These are phyloP conservation scores for Corythaeola cristata DNA, from an alignment of 2,113 vertebrate genomes.

Conservation along the genomic window DNA sequence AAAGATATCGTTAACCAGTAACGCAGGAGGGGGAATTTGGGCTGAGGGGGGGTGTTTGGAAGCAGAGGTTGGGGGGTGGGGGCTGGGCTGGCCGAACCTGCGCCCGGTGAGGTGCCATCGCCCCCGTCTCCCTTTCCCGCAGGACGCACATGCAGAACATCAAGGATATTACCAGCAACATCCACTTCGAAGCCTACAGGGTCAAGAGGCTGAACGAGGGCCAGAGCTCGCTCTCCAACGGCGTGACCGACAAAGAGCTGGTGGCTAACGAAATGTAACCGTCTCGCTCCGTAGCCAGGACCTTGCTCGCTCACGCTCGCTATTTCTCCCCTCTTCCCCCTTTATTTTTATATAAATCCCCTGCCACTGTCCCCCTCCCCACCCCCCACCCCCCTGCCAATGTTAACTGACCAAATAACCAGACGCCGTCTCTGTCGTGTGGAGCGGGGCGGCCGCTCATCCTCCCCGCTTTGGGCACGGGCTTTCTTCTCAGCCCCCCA, in stretches of 20 bases:
- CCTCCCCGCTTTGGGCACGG: neutral
- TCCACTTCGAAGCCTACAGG: constrained; percentile 96
- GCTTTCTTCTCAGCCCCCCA: neutral
- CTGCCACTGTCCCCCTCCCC: neutral
- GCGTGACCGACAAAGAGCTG: constrained; percentile 80
- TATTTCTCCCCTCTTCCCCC: neutral
- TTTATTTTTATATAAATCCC: constrained; percentile 68
- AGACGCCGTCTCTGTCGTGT: neutral
- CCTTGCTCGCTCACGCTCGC: constrained; percentile 22
- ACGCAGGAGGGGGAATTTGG: neutral
- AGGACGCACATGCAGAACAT: constrained; percentile 99
- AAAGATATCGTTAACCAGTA: fast-evolving
- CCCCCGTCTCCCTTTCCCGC: neutral
- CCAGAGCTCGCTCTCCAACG: constrained; percentile 84
- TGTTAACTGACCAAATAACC: constrained; percentile 71
- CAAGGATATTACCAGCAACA: constrained; percentile 96
- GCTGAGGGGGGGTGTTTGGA: neutral
- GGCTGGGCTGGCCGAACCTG: neutral
- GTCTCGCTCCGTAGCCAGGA: neutral
- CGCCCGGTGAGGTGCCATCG: neutral
- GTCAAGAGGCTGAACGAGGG: constrained; percentile 92
- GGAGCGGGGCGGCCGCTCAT: neutral
- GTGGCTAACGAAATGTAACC: constrained; percentile 90
- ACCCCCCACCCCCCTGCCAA: neutral
- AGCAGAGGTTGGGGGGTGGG: neutral